Conservation (phyloP, 2,888 invertebrate genomes). For the Amblyjoppa proteus region DNA sequence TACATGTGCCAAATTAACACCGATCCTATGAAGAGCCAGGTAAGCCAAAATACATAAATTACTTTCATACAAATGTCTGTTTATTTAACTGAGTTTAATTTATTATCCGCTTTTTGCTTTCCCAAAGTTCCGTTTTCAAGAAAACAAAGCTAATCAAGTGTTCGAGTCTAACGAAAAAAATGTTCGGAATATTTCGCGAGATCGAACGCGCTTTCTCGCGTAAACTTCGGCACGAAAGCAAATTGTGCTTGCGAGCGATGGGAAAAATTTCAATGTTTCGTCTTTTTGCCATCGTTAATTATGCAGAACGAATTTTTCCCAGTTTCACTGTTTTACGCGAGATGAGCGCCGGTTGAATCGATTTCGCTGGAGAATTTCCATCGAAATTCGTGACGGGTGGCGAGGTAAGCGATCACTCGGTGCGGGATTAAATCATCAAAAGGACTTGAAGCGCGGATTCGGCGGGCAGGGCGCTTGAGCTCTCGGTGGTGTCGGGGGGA, state of each 20-base stretch:
- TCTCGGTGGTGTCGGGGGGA: conserved; percentile 22
- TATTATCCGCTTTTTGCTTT: too few species aligned
- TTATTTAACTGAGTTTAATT: too few species aligned
- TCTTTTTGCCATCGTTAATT: background rate
- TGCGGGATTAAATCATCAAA: conserved; percentile 55
- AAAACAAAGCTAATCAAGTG: too few species aligned
- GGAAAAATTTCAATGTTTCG: conserved; percentile 29
- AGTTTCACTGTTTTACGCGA: background rate
- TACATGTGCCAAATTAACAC: conserved; percentile 99
- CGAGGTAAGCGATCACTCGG: conserved; percentile 33
- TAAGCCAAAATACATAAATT: conserved; percentile 82
- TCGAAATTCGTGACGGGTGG: conserved; percentile 19
- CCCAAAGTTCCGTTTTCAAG: too few species aligned
- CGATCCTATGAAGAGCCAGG: conserved; percentile 97
- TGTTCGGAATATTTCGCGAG: too few species aligned
- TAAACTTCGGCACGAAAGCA: too few species aligned
- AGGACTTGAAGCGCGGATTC: conserved; percentile 63
- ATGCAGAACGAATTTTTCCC: background rate
- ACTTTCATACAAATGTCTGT: conserved; percentile 16
- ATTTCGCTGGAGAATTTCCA: background rate
- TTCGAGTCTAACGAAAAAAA: too few species aligned
- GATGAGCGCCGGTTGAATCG: background rate
- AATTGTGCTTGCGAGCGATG: too few species aligned
- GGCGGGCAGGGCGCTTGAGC: conserved; percentile 10
- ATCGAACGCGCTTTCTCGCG: too few species aligned